Evolutionary conservation across 2,113 vertebrate genomes (phyloP).

Genomic region (Echinops telfairi): DNA sequence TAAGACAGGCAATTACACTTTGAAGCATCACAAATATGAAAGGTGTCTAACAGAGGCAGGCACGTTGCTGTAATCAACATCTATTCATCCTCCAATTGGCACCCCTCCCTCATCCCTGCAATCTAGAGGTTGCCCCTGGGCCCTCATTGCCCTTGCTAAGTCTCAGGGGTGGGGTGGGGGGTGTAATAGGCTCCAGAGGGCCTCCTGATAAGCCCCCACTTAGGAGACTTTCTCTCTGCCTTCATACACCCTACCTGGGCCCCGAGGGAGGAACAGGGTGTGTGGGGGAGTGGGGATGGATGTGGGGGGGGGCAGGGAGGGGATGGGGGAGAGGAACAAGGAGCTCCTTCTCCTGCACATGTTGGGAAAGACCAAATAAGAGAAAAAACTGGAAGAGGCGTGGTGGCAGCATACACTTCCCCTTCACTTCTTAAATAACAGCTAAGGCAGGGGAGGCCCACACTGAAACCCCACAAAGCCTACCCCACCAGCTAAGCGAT

Average conservation of each 20-base stretch:
- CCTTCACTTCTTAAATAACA: not conserved
- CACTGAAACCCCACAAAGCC: not conserved
- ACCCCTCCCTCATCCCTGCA: too few species aligned
- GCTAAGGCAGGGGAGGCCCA: not conserved
- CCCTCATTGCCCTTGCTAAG: not conserved
- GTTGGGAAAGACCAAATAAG: conserved; percentile 19
- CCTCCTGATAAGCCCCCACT: not conserved
- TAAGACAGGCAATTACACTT: not conserved
- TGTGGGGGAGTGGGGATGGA: too few species aligned
- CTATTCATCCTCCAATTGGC: not conserved
- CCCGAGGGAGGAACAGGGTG: not conserved
- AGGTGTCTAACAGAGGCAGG: not conserved
- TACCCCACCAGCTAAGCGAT: accelerated
- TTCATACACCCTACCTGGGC: not conserved
- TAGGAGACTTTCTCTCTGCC: not conserved
- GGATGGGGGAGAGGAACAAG: not conserved
- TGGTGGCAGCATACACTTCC: too few species aligned
- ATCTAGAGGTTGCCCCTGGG: not conserved
- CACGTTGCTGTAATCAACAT: not conserved
- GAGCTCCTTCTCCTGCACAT: not conserved
- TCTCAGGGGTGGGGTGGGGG: too few species aligned
- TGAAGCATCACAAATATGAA: not conserved
- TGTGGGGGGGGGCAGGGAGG: too few species aligned
- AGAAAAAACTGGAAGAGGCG: not conserved
- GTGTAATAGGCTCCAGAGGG: not conserved